Percentiles rank a stretch among this genome's conserved stretches.
Evolutionary conservation across 2,797 vertebrate genomes (phyloP).

Genomic region (Iguana delicatissima): DNA sequence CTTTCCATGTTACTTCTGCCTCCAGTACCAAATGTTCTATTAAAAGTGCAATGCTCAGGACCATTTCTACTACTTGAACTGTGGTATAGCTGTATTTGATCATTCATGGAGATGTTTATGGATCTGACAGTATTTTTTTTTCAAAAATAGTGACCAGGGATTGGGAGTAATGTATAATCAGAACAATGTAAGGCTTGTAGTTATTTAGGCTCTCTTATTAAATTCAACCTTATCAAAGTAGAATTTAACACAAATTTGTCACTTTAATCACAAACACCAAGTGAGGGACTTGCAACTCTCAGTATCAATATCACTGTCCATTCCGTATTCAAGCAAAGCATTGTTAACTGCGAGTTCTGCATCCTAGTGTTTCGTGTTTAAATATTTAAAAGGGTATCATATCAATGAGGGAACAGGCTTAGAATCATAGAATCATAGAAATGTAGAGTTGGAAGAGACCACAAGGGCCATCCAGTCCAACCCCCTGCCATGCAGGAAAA

Average conservation of each 20-base stretch:
- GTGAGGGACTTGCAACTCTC: neutral
- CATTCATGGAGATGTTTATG: neutral
- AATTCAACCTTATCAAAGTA: neutral
- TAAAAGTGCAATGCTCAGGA: too few species aligned
- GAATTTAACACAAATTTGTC: neutral
- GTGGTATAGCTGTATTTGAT: neutral
- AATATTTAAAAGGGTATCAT: too few species aligned
- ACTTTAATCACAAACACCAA: neutral
- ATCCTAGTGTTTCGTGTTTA: neutral
- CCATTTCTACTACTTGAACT: too few species aligned
- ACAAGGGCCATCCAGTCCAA: too few species aligned
- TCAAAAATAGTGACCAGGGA: neutral
- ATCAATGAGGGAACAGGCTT: too few species aligned
- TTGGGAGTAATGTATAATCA: neutral
- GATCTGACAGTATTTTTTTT: neutral
- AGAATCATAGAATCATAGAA: too few species aligned
- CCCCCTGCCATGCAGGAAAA: too few species aligned
- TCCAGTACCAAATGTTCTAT: too few species aligned
- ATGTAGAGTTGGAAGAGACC: too few species aligned
- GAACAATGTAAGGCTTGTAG: neutral
- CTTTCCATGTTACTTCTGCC: too few species aligned
- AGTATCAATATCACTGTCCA: neutral
- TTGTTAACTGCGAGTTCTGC: neutral
- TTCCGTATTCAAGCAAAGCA: neutral
- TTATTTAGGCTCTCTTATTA: neutral